Evolutionary conservation across 2,888 invertebrate genomes (phyloP), one percentile per base, ranked within the genome.

Genomic region (Agrotis segetum): DNA sequence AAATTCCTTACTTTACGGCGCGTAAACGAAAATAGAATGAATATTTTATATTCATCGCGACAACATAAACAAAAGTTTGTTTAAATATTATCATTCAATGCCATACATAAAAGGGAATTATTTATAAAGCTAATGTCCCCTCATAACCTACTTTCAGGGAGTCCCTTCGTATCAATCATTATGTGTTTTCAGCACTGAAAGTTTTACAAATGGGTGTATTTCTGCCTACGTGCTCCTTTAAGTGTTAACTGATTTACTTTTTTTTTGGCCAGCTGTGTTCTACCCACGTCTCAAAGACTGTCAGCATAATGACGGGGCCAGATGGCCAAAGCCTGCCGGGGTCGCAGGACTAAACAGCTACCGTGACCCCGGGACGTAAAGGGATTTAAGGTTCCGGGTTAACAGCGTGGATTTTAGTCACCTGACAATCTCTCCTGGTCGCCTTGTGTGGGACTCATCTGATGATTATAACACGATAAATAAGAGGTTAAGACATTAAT

Each of bases 1-100:
- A 53, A 40, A 53, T 21, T 19, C 1, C n/a, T 65, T 65, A 24
- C 1, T 73, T 52, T 52, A 74, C 52, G 17, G 29, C 16, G 19
- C 21, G 40, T 16, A n/a, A 29, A 49, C 19, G 6, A 16, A 50
- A 50, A 66, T 47, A 74, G 17, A 47, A 60, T 21, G 0, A 40
- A 55, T 61, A 60, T 67, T 60, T 55, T 13, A 47, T 24, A 14
- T 4, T 2, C 14, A 19, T 40, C 40, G 16, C 1, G 1, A 49
- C 24, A 17, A 47, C 6, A 1, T 47, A 47, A n/a, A 47, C 34
- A 40, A 40, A 55, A 40, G 11, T 67, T 61, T 24, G 46, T 75
- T 50, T 50, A 17, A 56, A 61, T 50, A 60, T 50, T 67, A 68
- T 74, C 17, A 55, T 60, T 67, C n/a, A 49, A n/a, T 13, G 17